Percentiles rank a stretch among this genome's conserved stretches.
Conservation (phyloP, 2,797 vertebrate genomes). For the Squalus acanthias region DNA sequence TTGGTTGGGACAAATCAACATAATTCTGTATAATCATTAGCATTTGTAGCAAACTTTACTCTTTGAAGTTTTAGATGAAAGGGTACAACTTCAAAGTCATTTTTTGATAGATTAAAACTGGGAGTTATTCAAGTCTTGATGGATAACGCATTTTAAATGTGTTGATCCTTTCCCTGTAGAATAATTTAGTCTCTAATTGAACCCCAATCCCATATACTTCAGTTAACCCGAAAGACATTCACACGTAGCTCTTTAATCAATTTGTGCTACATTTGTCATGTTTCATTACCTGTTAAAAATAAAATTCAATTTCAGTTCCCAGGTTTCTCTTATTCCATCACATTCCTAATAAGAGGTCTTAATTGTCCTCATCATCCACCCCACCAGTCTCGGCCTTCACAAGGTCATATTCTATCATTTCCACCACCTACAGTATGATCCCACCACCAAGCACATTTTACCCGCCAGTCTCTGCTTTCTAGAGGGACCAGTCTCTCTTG, state of each 20-base stretch:
- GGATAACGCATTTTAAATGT: background rate
- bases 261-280: too few species aligned
- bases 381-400: background rate
- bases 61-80: constrained; percentile 63
- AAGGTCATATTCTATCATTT: background rate
- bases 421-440: background rate
- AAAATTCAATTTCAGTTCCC: background rate
- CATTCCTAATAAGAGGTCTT: background rate
- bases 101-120: constrained; percentile 45
- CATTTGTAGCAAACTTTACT: constrained; percentile 45
- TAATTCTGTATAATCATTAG: constrained; percentile 44
- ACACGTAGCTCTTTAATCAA: background rate
- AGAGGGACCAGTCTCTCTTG: background rate
- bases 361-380: background rate
- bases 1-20: constrained; percentile 43
- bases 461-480: background rate
- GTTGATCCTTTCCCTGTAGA: background rate
- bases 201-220: background rate
- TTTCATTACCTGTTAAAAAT: constrained; percentile 21
- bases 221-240: background rate
- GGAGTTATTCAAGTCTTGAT: background rate
- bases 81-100: constrained; percentile 58
- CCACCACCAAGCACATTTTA: background rate
- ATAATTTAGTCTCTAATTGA: background rate
- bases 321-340: background rate